phyloP scores from a whole-genome alignment of 2,888 invertebrate species.

The Microctonus aethiopoides region DNA sequence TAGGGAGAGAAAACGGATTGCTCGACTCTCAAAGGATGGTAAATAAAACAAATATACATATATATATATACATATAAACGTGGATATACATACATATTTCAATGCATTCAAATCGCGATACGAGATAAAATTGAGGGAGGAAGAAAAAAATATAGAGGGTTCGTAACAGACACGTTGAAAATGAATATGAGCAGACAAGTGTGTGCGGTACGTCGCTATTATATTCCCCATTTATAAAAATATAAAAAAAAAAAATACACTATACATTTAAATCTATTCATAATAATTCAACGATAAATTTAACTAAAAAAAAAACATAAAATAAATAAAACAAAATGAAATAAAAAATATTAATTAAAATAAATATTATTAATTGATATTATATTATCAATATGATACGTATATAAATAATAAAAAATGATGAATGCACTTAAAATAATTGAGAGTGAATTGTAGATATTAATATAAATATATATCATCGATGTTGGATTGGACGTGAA shows the following conservation, averaged over 20 bases:
- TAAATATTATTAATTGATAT: too few relatives aligned
- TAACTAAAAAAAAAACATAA: too few relatives aligned
- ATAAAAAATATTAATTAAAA: neutral
- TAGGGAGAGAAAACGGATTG: neutral
- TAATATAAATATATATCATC: neutral
- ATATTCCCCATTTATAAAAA: neutral
- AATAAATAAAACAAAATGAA: neutral
- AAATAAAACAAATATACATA: conserved; percentile 1
- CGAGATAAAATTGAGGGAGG: neutral
- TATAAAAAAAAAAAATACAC: too few relatives aligned
- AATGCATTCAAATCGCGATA: neutral
- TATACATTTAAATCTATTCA: too few relatives aligned
- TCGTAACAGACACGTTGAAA: neutral
- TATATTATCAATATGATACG: too few relatives aligned
- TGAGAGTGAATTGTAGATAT: neutral
- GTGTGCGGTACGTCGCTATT: neutral
- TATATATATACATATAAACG: neutral
- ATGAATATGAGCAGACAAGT: neutral
- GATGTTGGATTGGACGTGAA: neutral
- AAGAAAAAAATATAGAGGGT: neutral
- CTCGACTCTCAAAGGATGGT: neutral
- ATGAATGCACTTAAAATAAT: conserved; percentile 18
- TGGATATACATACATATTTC: neutral
- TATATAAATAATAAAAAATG: neutral
- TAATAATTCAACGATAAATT: too few relatives aligned